Conservation (phyloP, 1,140 invertebrate species). For the Drosophila serrata region DNA sequence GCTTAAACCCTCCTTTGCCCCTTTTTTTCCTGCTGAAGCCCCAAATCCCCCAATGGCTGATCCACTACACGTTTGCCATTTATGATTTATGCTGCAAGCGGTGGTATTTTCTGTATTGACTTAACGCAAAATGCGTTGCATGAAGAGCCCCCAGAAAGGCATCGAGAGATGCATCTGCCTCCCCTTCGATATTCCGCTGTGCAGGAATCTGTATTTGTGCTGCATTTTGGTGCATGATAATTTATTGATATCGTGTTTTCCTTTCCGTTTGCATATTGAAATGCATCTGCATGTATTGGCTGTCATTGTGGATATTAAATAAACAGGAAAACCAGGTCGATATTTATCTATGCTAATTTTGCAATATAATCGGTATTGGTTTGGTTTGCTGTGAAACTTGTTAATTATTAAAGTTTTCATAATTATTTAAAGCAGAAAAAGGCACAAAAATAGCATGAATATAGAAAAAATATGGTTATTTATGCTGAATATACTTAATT, state of each 20-base stretch:
- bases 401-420: constrained; percentile 31
- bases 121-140: constrained; percentile 41
- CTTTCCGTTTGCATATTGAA: constrained; percentile 24
- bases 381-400: not conserved
- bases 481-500: not conserved
- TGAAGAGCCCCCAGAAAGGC: constrained; percentile 6
- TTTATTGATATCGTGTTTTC: constrained; percentile 42
- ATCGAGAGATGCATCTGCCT: not conserved
- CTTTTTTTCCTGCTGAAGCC: not conserved
- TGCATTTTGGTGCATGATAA: constrained; percentile 33
- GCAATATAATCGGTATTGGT: constrained; percentile 11
- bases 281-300: constrained; percentile 29
- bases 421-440: not conserved
- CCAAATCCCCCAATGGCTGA: constrained; percentile 10
- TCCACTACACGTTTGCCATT: constrained; percentile 26
- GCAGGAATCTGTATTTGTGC: constrained; percentile 29
- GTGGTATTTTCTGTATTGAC: constrained; percentile 59
- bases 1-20: constrained; percentile 18
- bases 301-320: constrained; percentile 10
- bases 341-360: constrained; percentile 36
- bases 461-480: not conserved
- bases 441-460: not conserved
- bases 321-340: constrained; percentile 15
- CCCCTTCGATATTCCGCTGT: constrained; percentile 6
- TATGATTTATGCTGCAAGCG: constrained; percentile 54